Evolutionary conservation across 2,888 invertebrate species (phyloP).

Genomic region (Bellardia bayeri): DNA sequence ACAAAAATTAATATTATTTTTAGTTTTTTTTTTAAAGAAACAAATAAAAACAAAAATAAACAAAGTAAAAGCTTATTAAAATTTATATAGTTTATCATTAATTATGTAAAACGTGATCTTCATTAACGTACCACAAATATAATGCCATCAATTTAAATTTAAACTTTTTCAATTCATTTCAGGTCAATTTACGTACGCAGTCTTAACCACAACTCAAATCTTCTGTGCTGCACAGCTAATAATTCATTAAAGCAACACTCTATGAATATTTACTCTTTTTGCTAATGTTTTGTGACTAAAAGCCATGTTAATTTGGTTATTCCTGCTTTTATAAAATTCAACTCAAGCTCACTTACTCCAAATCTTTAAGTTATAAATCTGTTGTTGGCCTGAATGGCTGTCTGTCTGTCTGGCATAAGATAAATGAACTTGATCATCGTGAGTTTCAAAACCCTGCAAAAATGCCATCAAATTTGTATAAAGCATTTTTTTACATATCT

Average conservation of each 20-base stretch:
- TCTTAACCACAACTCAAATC: not conserved
- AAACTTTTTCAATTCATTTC: constrained; percentile 54
- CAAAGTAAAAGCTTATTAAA: constrained; percentile 50
- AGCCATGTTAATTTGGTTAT: constrained; percentile 28
- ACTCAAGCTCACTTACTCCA: not conserved
- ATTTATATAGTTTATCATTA: constrained; percentile 58
- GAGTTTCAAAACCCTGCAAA: constrained; percentile 2
- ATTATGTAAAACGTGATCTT: constrained; percentile 69
- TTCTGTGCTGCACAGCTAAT: not conserved
- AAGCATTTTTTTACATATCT: constrained; percentile 19
- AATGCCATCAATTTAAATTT: constrained; percentile 31
- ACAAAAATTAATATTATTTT: constrained; percentile 11
- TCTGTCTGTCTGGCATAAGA: not conserved
- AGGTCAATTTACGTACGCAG: constrained; percentile 39
- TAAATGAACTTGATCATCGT: constrained; percentile 47
- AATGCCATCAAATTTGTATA: constrained; percentile 12
- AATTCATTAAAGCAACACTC: constrained; percentile 37
- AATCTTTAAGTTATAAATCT: constrained; percentile 16
- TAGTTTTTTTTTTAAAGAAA: constrained; percentile 1
- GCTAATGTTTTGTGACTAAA: constrained; percentile 30
- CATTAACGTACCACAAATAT: not conserved
- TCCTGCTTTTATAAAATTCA: not conserved
- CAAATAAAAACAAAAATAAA: not conserved
- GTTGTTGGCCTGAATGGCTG: not conserved
- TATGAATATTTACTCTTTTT: not conserved